Conservation (phyloP, 2,113 vertebrate species). For the Misgurnus mizolepis region DNA sequence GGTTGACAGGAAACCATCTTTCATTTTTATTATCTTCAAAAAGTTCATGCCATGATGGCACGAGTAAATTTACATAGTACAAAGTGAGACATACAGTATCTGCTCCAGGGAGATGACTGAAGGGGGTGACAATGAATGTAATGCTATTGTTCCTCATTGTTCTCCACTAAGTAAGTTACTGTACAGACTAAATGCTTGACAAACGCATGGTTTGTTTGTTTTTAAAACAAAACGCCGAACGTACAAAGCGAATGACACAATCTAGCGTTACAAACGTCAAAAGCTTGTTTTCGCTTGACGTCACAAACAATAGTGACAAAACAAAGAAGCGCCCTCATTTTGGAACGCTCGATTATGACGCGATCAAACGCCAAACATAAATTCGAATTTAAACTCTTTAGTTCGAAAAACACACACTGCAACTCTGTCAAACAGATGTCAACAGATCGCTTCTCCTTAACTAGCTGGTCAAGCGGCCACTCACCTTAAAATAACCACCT, state of each 20-base stretch:
- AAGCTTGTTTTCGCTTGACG: neutral
- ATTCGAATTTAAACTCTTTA: neutral
- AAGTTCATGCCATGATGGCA: too few relatives aligned
- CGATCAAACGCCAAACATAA: neutral
- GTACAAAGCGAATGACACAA: neutral
- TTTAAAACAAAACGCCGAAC: slow-evolving; percentile 4
- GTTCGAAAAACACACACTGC: neutral
- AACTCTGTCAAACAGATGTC: neutral
- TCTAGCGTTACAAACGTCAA: neutral
- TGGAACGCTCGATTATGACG: neutral
- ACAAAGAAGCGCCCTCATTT: neutral
- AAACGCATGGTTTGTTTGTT: neutral
- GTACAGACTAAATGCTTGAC: neutral
- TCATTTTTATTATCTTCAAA: too few relatives aligned
- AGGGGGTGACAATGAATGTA: neutral
- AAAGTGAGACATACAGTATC: neutral
- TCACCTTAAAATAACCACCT: slow-evolving; percentile 96
- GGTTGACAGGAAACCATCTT: too few relatives aligned
- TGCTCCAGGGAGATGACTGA: neutral
- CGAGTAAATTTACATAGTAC: neutral
- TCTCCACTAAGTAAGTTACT: too few relatives aligned
- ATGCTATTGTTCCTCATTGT: too few relatives aligned
- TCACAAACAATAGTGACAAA: neutral
- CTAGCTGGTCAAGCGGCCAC: neutral
- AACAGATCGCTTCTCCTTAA: neutral